Evolutionary conservation across 2,797 vertebrate genomes (phyloP), one percentile per base, ranked within the genome.

Genomic region (Gephyroberyx darwinii): DNA sequence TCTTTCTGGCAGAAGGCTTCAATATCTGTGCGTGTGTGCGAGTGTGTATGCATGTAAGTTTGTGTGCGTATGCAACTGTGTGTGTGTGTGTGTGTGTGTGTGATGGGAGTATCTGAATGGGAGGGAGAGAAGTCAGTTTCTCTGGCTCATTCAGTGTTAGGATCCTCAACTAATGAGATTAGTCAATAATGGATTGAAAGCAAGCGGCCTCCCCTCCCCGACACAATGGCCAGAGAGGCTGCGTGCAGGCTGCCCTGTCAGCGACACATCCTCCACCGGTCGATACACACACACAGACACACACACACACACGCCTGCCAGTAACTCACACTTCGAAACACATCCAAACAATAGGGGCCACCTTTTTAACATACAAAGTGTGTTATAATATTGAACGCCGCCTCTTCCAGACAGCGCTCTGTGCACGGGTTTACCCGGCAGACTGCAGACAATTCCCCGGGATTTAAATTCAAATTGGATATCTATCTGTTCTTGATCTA

Each of bases 181-280:
- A 92, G 91, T 90, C 88, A 91, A 91, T 91, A 92, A 91, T 89
- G 85, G 87, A 90, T 90, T 89, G 90, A 91, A 90, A 91, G 90
- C 85, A 86, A 90, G 81, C 84, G 66, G 75, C 68, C 84, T 74
- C 77, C 80, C 80, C 72, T 77, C 74, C 59, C 84, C 48, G 65
- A 82, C 86, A 92, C 90, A 91, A 91, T 85, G 84, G 84, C 85
- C 85, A 69, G 78, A 88, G 77, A 59, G 75, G 65, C 58, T 19
- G 20, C 43, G 50, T 52, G 54, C 14, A 48, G 50, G 83, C 89
- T 81, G 69, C 81, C 84, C 87, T 80, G 87, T 91, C 89, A 89
- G 87, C 81, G 83, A 84, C 88, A 86, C 80, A 84, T 88, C 88
- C 85, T 84, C 75, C 76, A 65, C 59, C 12, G 85, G 82, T 91